phyloP scores from a whole-genome alignment of 2,888 invertebrate genomes.

The Drosophila demipolita region DNA sequence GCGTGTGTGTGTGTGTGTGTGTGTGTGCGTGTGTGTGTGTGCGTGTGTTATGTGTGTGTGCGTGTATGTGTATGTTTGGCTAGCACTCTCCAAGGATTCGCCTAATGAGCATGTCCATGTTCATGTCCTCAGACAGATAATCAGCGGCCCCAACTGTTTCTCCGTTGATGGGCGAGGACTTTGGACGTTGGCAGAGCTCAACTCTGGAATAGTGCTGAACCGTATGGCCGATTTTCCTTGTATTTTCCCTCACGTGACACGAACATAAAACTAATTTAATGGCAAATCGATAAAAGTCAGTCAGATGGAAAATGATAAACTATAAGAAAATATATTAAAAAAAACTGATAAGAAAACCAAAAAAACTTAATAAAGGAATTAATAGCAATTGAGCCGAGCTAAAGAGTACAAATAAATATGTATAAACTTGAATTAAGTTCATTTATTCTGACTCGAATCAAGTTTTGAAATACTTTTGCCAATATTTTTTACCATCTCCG shows the following conservation, averaged over 20 bases:
- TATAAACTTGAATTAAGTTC: not conserved
- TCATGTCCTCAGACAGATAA: constrained; percentile 53
- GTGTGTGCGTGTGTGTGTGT: constrained; percentile 1
- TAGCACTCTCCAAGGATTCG: constrained; percentile 71
- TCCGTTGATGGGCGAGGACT: constrained; percentile 4
- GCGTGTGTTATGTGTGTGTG: constrained; percentile 11
- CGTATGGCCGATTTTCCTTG: not conserved
- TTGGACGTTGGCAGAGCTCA: constrained; percentile 3
- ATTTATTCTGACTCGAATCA: not conserved
- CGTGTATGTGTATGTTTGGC: constrained; percentile 12
- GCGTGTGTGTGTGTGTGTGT: not conserved
- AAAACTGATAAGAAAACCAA: not conserved
- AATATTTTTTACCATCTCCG: not conserved
- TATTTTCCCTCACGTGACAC: constrained; percentile 1
- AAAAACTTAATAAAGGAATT: not conserved
- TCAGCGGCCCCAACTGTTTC: constrained; percentile 35
- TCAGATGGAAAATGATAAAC: not conserved
- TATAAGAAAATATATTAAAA: not conserved
- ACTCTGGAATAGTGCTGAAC: constrained; percentile 1
- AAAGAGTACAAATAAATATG: too few species aligned
- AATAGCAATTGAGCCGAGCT: not conserved
- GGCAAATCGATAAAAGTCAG: not conserved
- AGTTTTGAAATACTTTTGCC: not conserved
- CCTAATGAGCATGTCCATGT: constrained; percentile 73
- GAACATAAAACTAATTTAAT: not conserved